Evolutionary conservation across 2,113 vertebrate genomes (phyloP).

Genomic region (Sterrhoptilus dennistouni): DNA sequence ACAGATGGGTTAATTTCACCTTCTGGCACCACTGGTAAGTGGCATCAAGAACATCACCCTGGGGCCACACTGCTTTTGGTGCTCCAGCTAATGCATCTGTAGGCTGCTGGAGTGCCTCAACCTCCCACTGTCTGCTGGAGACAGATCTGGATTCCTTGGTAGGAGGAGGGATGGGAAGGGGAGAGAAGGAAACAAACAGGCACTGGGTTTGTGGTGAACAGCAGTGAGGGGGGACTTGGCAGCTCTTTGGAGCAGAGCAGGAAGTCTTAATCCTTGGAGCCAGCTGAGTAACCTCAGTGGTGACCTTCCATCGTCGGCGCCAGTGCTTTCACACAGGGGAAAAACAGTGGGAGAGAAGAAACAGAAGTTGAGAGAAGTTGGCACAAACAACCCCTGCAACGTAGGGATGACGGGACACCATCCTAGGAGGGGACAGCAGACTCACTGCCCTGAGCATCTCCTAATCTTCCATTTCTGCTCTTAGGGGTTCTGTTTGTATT

Average conservation of each 20-base stretch:
- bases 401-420: background rate
- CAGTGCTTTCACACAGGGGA: background rate
- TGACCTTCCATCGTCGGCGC: background rate
- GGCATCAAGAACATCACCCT: background rate
- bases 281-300: constrained; percentile 1
- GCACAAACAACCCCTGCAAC: background rate
- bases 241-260: constrained; percentile 5
- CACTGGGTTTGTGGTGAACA: constrained; percentile 29
- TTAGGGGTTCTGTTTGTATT: background rate
- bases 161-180: background rate
- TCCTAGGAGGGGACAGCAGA: background rate
- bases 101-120: background rate
- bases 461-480: background rate
- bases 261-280: constrained; percentile 24
- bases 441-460: background rate
- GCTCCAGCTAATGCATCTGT: background rate
- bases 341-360: background rate
- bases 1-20: background rate
- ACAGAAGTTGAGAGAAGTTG: background rate
- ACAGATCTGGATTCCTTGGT: background rate
- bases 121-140: background rate
- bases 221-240: background rate
- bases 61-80: background rate
- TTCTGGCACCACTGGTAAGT: background rate
- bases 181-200: background rate